Percentiles rank a stretch among this genome's conserved stretches.
Conservation (phyloP, 2,888 invertebrate genomes). For the Sinhomidia bicolor region DNA sequence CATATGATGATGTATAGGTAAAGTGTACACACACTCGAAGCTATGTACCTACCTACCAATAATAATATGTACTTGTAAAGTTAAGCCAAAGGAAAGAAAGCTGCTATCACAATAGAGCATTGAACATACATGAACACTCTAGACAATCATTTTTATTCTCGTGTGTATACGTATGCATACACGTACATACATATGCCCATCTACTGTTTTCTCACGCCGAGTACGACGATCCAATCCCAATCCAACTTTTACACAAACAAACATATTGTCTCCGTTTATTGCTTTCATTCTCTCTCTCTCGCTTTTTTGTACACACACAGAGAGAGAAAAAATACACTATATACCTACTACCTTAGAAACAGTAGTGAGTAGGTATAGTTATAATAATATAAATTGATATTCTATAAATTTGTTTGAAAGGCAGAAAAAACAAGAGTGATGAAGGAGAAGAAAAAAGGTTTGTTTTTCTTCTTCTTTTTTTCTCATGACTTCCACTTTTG, state of each 20-base stretch:
- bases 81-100: slow-evolving; percentile 1
- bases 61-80: slow-evolving; percentile 14
- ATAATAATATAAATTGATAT: slow-evolving; percentile 34
- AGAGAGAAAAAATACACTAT: not conserved
- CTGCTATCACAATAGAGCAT: not conserved
- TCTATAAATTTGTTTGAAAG: slow-evolving; percentile 15
- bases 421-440: not conserved
- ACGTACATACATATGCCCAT: not conserved
- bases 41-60: too few species aligned
- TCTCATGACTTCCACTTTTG: not conserved
- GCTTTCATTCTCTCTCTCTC: not conserved
- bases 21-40: too few species aligned
- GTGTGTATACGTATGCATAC: not conserved
- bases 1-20: not conserved
- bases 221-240: not conserved
- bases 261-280: slow-evolving; percentile 59
- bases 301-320: too few species aligned
- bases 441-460: slow-evolving; percentile 8
- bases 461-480: not conserved
- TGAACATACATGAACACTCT: not conserved
- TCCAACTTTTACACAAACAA: slow-evolving; percentile 60
- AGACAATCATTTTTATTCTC: slow-evolving; percentile 52
- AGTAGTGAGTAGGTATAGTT: not conserved
- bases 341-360: not conserved
- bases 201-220: not conserved